Base-by-base conservation (phyloP, 2,888 invertebrate genomes). In the Zeuzera pyrina region DNA sequence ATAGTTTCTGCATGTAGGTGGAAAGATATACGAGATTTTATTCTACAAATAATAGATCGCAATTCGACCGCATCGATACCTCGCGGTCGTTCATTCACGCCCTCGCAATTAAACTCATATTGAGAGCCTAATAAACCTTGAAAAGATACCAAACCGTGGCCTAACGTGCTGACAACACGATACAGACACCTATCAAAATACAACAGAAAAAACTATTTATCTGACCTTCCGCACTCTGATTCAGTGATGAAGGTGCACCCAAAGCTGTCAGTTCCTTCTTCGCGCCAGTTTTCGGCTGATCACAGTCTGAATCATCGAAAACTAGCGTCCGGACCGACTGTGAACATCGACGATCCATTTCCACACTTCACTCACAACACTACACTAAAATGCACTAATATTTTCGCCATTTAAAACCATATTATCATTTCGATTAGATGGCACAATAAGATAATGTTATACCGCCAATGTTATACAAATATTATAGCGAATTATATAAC, bases 261-360 rank as follows among this genome's bases (percentile, higher is more conserved):
- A 72, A 57, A 33, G 71, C 57, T 30, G 57, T 46, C 41, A 77
- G 51, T 40, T 74, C 74, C 52, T 78, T 79, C 47, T 76, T 81
- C 66, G 62, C 71, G 29, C 58, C 71, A 47, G 54, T 49, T 60
- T 78, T 79, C 45, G 76, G 69, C 43, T 55, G 62, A 50, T 88
- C 88, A 35, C 85, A 78, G 58, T 89, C 88, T 31, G 87, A 86
- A 72, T 92, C 91, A 67, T 92, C 91, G 63, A 92, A 92, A 51
- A 90, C 86, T 52, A 92, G 85, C 47, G 91, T 91, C 66, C 92
- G 86, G 33, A 91, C 92, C 41, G 91, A 91, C 71, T 91, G 87
- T 35, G 87, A 86, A 52, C 87, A 86, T 58, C 87, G 85, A 40
- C 87, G 86, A 63, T 83, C 81, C 83, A 83, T 83, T 15, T 55